A percentile compares a stretch with the other conserved stretches of the same genome.
Conservation (phyloP, 2,797 vertebrate genomes). For the Parauchenoglanis punctatus region DNA sequence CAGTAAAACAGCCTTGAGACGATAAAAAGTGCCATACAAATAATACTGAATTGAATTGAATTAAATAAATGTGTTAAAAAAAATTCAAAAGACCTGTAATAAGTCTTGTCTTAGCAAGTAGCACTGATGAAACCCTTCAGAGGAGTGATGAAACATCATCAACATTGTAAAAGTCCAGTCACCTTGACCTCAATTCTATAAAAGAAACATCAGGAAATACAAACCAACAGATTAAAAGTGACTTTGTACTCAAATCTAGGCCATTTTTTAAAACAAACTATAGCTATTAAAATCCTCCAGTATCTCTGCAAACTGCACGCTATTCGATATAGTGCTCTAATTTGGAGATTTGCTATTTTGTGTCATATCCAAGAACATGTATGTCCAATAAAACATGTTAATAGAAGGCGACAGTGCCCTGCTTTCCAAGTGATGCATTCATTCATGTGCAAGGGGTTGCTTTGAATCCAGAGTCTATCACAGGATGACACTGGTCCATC, state of each 20-base stretch:
- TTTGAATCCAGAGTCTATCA: background rate
- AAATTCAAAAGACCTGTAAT: background rate
- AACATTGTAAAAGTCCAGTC: background rate
- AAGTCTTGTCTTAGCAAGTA: background rate
- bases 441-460: background rate
- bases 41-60: background rate
- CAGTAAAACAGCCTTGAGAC: background rate
- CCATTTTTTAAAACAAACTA: background rate
- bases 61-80: background rate
- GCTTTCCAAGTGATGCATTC: background rate
- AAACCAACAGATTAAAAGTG: background rate
- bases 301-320: too few relatives aligned
- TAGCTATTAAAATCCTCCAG: background rate
- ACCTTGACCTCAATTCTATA: background rate
- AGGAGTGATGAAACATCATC: background rate
- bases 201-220: background rate
- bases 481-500: background rate
- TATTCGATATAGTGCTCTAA: background rate
- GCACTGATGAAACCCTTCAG: background rate
- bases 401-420: too few relatives aligned
- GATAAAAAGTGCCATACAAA: background rate
- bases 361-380: background rate
- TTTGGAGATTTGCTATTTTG: background rate
- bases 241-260: background rate
- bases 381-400: background rate